A percentile compares a stretch with the other conserved stretches of the same genome.
phyloP scores from a whole-genome alignment of 2,888 invertebrate genomes.

The Cephus pulcher region DNA sequence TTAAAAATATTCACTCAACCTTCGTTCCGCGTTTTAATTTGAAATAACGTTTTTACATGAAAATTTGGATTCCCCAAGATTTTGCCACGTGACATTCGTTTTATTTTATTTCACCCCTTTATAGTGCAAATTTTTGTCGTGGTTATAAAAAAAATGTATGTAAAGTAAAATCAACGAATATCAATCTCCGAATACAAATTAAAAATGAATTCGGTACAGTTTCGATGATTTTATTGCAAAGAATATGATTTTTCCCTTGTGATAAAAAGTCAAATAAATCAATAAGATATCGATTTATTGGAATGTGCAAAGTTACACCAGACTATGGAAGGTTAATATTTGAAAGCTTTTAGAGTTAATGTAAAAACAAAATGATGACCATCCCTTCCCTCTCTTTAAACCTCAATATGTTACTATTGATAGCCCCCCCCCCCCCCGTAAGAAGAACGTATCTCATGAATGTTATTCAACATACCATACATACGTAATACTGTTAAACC shows the following conservation, averaged over 20 bases:
- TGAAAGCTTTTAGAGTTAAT: not conserved
- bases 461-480: not conserved
- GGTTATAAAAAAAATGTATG: no score
- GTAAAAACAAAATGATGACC: not conserved
- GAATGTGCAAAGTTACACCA: no score
- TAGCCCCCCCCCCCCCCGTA: no score
- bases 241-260: no score
- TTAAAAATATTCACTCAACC: not conserved
- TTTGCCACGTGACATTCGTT: not conserved
- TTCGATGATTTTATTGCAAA: no score
- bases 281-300: no score
- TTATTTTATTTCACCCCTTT: not conserved
- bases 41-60: not conserved
- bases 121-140: no score
- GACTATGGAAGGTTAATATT: not conserved
- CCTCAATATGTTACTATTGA: not conserved
- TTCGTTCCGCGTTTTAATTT: not conserved
- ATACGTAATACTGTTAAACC: not conserved
- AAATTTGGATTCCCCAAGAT: not conserved
- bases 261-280: no score
- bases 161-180: no score
- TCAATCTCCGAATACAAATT: no score
- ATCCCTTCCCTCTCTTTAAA: not conserved
- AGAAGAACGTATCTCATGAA: no score
- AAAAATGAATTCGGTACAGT: no score